A percentile compares a stretch with the other conserved stretches of the same genome.
Evolutionary conservation across 2,888 invertebrate genomes (phyloP).

Genomic region (Athripsodes cinereus): DNA sequence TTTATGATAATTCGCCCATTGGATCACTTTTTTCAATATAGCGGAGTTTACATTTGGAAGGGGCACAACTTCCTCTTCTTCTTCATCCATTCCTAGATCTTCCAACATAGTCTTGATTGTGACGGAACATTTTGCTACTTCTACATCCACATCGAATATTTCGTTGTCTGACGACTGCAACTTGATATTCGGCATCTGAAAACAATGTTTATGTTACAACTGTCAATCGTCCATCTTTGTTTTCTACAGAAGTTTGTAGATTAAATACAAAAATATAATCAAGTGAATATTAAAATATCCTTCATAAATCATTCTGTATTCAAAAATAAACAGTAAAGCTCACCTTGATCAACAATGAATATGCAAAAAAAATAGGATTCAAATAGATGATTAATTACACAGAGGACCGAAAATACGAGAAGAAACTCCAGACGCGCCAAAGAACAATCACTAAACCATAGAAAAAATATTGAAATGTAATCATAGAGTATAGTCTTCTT

Average conservation of each 20-base stretch:
- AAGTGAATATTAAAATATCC: no score
- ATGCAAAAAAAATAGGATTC: no score
- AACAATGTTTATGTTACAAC: constrained; percentile 7
- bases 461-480: no score
- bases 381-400: no score
- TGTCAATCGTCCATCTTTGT: constrained; percentile 20
- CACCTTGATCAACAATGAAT: no score
- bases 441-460: no score
- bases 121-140: constrained; percentile 95
- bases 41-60: constrained; percentile 96
- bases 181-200: constrained; percentile 88
- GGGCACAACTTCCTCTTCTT: constrained; percentile 92
- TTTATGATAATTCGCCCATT: constrained; percentile 91
- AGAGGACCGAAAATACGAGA: no score
- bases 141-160: constrained; percentile 92
- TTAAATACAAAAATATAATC: no score
- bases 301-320: no score
- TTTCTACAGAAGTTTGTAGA: background rate
- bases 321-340: no score
- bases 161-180: constrained; percentile 94
- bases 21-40: constrained; percentile 89
- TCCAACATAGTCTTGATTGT: constrained; percentile 99
- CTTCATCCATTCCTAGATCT: constrained; percentile 85
- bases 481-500: no score
- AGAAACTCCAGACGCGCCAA: no score